Evolutionary conservation across 2,113 vertebrate genomes (phyloP).

Genomic region (Athene noctua): DNA sequence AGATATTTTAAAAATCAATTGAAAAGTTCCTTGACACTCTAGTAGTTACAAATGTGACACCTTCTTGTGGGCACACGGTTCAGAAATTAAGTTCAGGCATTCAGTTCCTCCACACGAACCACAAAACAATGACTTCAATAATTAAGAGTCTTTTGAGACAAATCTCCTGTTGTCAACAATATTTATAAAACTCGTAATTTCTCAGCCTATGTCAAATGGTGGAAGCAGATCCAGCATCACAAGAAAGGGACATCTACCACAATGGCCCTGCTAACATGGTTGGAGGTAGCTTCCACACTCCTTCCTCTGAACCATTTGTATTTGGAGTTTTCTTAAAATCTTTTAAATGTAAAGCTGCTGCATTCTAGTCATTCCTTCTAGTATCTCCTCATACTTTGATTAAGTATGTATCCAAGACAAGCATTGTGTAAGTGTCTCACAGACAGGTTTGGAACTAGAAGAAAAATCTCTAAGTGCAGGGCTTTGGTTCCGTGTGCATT

Average conservation of each 20-base stretch:
- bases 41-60: background rate
- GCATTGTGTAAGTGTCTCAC: background rate
- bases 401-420: background rate
- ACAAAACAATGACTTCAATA: background rate
- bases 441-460: background rate
- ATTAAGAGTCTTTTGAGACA: background rate
- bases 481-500: background rate
- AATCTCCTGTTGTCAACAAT: background rate
- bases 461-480: background rate
- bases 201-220: background rate
- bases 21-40: background rate
- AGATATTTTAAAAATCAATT: background rate
- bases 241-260: background rate
- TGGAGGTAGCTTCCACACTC: rapidly evolving
- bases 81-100: background rate
- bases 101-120: background rate
- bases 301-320: background rate
- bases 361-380: background rate
- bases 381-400: background rate
- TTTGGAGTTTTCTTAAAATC: background rate
- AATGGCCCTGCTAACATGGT: background rate
- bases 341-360: background rate
- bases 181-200: background rate
- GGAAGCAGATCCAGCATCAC: background rate
- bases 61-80: background rate